Percentiles rank a stretch among this genome's conserved stretches.
phyloP scores from a whole-genome alignment of 2,113 vertebrate genomes.

The Mugil cephalus region DNA sequence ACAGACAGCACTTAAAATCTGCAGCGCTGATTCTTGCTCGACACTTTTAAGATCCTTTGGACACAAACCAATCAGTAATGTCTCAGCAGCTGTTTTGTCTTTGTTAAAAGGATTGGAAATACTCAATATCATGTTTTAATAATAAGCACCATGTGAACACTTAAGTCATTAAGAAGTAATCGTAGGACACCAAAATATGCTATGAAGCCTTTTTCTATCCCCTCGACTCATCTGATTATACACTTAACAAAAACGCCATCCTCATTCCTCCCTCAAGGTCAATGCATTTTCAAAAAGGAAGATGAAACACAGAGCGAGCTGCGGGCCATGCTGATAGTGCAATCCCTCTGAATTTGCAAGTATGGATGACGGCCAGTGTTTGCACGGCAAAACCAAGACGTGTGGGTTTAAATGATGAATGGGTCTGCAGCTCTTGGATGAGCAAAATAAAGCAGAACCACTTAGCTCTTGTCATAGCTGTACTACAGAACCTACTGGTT shows the following conservation, averaged over 20 bases:
- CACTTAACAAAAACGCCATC: background rate
- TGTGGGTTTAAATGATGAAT: conserved; percentile 70
- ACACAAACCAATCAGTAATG: too few species aligned
- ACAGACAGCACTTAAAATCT: too few species aligned
- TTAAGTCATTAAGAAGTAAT: background rate
- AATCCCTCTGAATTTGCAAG: conserved; percentile 66
- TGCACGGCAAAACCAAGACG: conserved; percentile 44
- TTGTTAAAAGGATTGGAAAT: too few species aligned
- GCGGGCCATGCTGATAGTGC: conserved; percentile 23
- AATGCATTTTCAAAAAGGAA: conserved; percentile 14
- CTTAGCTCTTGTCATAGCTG: conserved; percentile 50
- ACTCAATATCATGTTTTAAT: background rate
- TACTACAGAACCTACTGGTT: conserved; percentile 3
- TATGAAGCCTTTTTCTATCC: background rate
- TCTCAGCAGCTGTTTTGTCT: too few species aligned
- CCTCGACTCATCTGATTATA: background rate
- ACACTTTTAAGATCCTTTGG: too few species aligned
- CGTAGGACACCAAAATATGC: background rate
- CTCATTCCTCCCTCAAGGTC: conserved; percentile 48
- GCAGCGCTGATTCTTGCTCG: too few species aligned
- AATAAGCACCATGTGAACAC: too few species aligned
- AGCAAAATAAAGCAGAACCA: conserved; percentile 55
- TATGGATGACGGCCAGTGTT: conserved; percentile 42
- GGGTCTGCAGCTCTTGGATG: conserved; percentile 42
- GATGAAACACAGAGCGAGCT: conserved; percentile 14